Evolutionary conservation across 2,888 invertebrate genomes (phyloP).

Genomic region (Gryllus longicercus): DNA sequence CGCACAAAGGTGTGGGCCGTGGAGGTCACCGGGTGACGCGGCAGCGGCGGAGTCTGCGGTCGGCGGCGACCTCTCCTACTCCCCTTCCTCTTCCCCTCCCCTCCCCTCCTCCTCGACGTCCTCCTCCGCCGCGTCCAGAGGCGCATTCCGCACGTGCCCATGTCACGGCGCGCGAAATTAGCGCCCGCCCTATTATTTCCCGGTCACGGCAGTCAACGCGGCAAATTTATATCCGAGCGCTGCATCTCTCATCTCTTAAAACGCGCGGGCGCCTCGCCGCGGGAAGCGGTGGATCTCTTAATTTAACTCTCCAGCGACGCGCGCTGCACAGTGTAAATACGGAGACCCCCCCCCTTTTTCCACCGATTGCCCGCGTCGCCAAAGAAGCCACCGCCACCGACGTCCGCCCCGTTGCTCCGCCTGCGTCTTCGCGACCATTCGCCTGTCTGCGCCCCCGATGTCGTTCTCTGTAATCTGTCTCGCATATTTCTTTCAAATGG

Average conservation of each 20-base stretch:
- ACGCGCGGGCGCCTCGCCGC: neutral
- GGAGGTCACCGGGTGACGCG: too few species aligned
- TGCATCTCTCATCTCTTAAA: neutral
- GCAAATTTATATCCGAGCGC: neutral
- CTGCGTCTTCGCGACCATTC: too few species aligned
- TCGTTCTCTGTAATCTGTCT: too few species aligned
- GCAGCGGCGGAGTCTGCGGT: too few species aligned
- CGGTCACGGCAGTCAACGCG: neutral
- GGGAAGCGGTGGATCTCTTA: neutral
- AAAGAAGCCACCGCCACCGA: neutral
- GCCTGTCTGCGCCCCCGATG: too few species aligned
- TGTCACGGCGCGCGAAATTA: constrained; percentile 1
- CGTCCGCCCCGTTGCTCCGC: neutral
- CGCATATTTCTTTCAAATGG: too few species aligned
- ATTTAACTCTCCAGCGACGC: constrained; percentile 3
- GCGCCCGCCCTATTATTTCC: constrained; percentile 17
- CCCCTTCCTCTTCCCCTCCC: too few species aligned
- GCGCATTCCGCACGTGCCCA: neutral
- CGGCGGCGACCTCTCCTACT: too few species aligned
- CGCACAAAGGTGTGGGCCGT: too few species aligned
- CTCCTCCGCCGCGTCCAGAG: too few species aligned
- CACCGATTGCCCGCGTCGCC: neutral
- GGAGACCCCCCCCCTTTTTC: neutral
- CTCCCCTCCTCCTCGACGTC: too few species aligned
- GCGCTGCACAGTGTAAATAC: neutral